Evolutionary conservation across 2,888 invertebrate species (phyloP), one percentile per base, ranked within the genome.

Genomic region (Melieria omissa): DNA sequence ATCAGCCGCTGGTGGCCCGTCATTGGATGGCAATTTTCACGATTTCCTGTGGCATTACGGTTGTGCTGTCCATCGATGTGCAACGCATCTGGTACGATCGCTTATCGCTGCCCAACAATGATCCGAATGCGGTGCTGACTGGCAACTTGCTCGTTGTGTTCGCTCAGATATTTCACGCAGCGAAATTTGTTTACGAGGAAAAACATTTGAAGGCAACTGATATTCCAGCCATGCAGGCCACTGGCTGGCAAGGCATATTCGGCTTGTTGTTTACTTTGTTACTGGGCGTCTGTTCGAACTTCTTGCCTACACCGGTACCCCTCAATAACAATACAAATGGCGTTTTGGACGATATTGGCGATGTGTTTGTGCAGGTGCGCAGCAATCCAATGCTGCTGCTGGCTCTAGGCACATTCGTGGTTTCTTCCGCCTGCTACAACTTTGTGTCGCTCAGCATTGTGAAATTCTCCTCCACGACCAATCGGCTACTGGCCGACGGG

Each of bases 141-240:
- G 96, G 94, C 0, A 93, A 94, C 85, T 84, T 93, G 75, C 88
- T 94, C 47, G 92, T 94, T 77, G 89, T 94, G 64, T 88, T 91
- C 65, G 93, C 93, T 0, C 93, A 93, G 83, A 91, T 98, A 63
- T 91, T 98, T 77, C 93, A 93, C 16, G 93, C 97, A 0, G 90
- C 92, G 71, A 97, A 98, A 88, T 96, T 98, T 93, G 96, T 98
- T 0, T 92, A 95, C 75, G 98, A 99, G 86, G 98, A 99, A 85
- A 96, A 95, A 87, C 95, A 92, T 85, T 91, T 98, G 0, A 89
- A 91, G 72, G 92, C 93, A 65, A 89, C 93, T 79, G 95, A 96
- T 86, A 95, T 98, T 63, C 95, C 96, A 0, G 92, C 98, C 0
- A 88, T 98, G 73, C 95, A 96, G 86, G 97, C 95, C 5, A 95